Evolutionary conservation across 2,888 invertebrate species (phyloP).

Genomic region (Athrips mouffetella): DNA sequence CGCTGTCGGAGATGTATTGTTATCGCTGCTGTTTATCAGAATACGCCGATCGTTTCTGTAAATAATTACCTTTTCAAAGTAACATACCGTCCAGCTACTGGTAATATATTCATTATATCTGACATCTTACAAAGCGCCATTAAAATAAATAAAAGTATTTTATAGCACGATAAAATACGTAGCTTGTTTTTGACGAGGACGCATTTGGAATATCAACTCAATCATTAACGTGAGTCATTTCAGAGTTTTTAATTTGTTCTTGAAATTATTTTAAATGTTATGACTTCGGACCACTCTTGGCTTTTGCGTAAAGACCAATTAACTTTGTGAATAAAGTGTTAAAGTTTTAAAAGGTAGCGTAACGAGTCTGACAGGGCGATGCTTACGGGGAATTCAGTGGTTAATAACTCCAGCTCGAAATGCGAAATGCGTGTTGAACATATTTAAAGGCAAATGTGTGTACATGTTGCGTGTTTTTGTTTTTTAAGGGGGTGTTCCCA

Average conservation of each 20-base stretch:
- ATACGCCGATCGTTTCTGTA: conserved; percentile 70
- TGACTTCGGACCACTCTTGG: conserved; percentile 41
- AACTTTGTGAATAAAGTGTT: conserved; percentile 46
- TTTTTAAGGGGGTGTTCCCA: conserved; percentile 42
- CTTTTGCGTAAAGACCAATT: conserved; percentile 45
- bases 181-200: conserved; percentile 39
- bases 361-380: conserved; percentile 30
- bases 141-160: conserved; percentile 68
- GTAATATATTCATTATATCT: conserved; percentile 76
- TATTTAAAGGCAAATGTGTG: conserved; percentile 46
- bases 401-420: conserved; percentile 36
- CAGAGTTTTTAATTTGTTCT: conserved; percentile 49
- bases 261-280: conserved; percentile 42
- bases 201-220: conserved; percentile 46
- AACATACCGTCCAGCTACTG: conserved; percentile 66
- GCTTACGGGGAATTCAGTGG: conserved; percentile 33
- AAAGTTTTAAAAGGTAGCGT: conserved; percentile 36
- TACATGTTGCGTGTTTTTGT: conserved; percentile 21
- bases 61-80: conserved; percentile 75
- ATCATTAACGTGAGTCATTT: conserved; percentile 49
- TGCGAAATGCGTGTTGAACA: conserved; percentile 49
- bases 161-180: conserved; percentile 54
- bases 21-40: conserved; percentile 74
- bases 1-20: conserved; percentile 75
- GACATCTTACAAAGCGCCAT: conserved; percentile 71